Percentiles rank a stretch among this genome's conserved stretches.
Evolutionary conservation across 2,888 invertebrate species (phyloP).

Genomic region (Limnephilus lunatus): DNA sequence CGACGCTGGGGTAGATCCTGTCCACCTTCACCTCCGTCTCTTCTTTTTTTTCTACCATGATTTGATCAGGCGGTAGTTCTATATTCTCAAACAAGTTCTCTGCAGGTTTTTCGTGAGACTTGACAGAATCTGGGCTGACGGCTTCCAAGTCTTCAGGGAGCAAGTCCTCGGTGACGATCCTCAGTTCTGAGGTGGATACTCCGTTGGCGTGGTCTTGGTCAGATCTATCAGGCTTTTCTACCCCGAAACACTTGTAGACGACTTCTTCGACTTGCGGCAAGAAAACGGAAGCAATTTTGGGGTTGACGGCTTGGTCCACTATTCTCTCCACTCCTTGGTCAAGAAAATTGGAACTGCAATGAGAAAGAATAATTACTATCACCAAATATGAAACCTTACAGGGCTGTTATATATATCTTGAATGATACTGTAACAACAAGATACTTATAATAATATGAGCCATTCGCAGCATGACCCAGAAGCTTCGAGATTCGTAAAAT

Average conservation of each 20-base stretch:
- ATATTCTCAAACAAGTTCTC: constrained; percentile 6
- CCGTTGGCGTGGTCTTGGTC: constrained; percentile 69
- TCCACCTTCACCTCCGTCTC: constrained; percentile 63
- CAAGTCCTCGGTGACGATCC: constrained; percentile 77
- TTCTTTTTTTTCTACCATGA: constrained; percentile 67
- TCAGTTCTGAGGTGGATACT: constrained; percentile 67
- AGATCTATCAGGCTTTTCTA: constrained; percentile 82
- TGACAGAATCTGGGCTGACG: constrained; percentile 88
- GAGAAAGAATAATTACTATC: constrained; percentile 55
- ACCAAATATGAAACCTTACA: not conserved
- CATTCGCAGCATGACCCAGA: too few relatives aligned
- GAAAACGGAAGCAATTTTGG: constrained; percentile 92
- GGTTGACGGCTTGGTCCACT: constrained; percentile 96
- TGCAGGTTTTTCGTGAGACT: constrained; percentile 74
- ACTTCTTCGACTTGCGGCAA: constrained; percentile 94
- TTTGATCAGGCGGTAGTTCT: not conserved
- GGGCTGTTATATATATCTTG: not conserved
- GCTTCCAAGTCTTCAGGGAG: constrained; percentile 88
- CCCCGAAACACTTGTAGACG: constrained; percentile 90
- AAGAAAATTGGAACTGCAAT: constrained; percentile 88
- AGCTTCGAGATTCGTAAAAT: too few relatives aligned
- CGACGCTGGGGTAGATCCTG: constrained; percentile 59
- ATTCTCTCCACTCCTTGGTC: constrained; percentile 95
- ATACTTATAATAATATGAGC: too few relatives aligned
- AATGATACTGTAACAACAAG: too few relatives aligned